Base-by-base conservation (phyloP, 2,888 invertebrate genomes). In the Pediacus dermestoides region DNA sequence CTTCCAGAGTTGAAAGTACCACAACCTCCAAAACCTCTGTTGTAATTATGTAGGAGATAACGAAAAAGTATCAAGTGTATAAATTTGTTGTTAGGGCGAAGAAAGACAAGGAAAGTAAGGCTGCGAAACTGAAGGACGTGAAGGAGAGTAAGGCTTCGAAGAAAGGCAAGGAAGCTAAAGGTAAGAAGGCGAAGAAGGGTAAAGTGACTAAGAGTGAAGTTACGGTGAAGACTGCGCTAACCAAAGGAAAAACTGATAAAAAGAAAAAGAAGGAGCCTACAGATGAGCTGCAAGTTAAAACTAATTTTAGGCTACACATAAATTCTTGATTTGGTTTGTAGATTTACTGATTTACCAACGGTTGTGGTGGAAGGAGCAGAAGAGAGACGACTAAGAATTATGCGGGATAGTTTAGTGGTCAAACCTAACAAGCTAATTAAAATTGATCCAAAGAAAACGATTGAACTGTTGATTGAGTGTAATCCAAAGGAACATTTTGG, bases 381-480 rank as follows among this genome's bases (percentile, higher is more conserved):
- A 23, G 21, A 34, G 25, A 11, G 16, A 30, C 23, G 16, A 3
- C 7, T n/a, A 15, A 22, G 31, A 15, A 16, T 15, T 21, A 16
- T 18, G 6, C 6, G n/a, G 6, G 21, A 18, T 7, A 7, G 21
- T 21, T 26, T 34, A 11, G 37, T 42, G 30, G 52, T 73, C 33
- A 39, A 55, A 3, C 70, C 74, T 2, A 53, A 52, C 10, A 54
- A 51, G 3, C 42, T 48, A 30, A 41, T 63, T 2, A 44, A 41
- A 43, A 46, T 74, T 16, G 49, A 47, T 18, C 61, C 71, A 0
- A 56, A 60, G 11, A 62, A 62, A 39, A 64, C 55, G n/a, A 38
- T 53, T 7, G 64, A 67, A 28, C 53, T 72, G 28, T 39, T 54
- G 3, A 48, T 74, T 1, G 66, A 58, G 28, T 72, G 66, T 45